These are phyloP conservation scores for Epinotia demarniana DNA, from an alignment of 2,888 invertebrate genomes.

Conservation along the genomic window DNA sequence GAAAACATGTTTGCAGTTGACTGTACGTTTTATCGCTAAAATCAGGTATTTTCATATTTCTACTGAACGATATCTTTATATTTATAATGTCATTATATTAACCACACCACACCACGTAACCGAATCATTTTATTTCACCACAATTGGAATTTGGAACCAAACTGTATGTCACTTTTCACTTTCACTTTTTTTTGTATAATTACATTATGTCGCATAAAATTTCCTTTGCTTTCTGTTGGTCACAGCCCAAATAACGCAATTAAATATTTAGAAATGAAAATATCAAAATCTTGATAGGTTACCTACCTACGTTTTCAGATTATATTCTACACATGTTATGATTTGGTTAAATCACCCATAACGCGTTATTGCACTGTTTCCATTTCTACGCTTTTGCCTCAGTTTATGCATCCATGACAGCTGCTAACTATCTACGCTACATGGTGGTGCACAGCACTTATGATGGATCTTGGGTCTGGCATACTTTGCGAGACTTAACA, in stretches of 20 bases:
- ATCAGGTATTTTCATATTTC: no score
- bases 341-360: no score
- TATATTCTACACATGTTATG: neutral
- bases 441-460: no score
- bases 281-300: neutral
- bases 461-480: no score
- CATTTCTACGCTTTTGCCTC: neutral
- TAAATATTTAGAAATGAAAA: neutral
- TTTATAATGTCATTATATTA: no score
- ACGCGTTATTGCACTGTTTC: neutral
- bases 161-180: neutral
- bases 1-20: neutral
- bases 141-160: neutral
- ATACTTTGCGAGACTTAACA: no score
- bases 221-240: neutral
- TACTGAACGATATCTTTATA: no score
- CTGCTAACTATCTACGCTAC: neutral
- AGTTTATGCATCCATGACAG: slow-evolving; percentile 6
- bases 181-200: neutral
- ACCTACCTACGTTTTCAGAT: neutral
- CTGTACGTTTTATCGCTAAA: neutral
- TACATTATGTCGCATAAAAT: neutral
- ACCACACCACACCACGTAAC: neutral
- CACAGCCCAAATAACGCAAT: neutral
- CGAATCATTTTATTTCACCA: neutral